Conservation (phyloP, 2,113 vertebrate species). For the Apistogramma diplotaenia region DNA sequence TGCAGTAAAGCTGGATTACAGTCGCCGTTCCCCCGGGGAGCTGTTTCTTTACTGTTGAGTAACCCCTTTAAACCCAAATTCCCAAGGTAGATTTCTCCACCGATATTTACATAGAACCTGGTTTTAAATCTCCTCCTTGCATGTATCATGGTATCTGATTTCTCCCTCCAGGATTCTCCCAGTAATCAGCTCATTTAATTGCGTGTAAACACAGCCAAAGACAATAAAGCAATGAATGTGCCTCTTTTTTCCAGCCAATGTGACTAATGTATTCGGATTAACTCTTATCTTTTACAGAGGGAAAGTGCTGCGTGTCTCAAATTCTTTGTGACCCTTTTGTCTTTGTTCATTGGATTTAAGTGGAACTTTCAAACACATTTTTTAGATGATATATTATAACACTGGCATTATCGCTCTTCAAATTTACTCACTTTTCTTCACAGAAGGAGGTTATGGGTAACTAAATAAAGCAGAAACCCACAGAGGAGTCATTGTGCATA, state of each 20-base stretch:
- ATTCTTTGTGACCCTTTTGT: background rate
- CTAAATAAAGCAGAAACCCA: background rate
- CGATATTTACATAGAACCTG: background rate
- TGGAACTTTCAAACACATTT: background rate
- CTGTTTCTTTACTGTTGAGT: background rate
- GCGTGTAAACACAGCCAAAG: background rate
- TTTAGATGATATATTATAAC: background rate
- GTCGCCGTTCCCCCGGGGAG: background rate
- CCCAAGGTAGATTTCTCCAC: background rate
- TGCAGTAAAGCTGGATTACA: background rate
- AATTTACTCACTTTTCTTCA: background rate
- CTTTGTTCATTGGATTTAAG: background rate
- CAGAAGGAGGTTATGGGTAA: background rate
- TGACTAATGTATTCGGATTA: background rate
- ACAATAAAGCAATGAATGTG: background rate
- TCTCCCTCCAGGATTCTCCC: background rate
- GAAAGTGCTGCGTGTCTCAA: background rate
- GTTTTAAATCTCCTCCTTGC: background rate
- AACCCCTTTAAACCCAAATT: background rate
- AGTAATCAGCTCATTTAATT: background rate
- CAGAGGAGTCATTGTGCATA: background rate
- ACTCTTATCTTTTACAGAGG: background rate
- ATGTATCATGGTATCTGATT: background rate
- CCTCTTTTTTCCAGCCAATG: background rate
- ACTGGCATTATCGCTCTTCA: background rate